A percentile compares a stretch with the other conserved stretches of the same genome.
Evolutionary conservation across 1,140 invertebrate genomes (phyloP).

Genomic region (Idris sp.): DNA sequence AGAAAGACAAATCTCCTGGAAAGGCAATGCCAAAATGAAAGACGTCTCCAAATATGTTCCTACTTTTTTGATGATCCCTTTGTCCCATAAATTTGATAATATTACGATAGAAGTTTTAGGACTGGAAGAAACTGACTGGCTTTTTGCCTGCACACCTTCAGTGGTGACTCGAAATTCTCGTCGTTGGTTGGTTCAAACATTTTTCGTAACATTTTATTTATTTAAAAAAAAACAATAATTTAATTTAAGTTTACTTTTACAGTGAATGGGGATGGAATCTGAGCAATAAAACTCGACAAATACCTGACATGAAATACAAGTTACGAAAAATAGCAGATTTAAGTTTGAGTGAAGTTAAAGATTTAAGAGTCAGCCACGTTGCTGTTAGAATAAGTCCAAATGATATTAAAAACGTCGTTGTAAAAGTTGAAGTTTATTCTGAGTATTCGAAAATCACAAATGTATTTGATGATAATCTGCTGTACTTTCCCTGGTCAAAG

Average conservation of each 20-base stretch:
- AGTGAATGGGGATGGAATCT: constrained; percentile 83
- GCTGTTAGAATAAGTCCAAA: constrained; percentile 81
- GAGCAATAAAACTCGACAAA: constrained; percentile 81
- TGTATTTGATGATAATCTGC: constrained; percentile 23
- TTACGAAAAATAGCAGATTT: constrained; percentile 81
- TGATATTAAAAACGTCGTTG: constrained; percentile 56
- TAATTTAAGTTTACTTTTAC: constrained; percentile 50
- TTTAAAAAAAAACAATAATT: constrained; percentile 22
- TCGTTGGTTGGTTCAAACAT: constrained; percentile 78
- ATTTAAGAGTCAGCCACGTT: constrained; percentile 83
- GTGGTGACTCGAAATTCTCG: constrained; percentile 76
- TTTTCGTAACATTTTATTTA: constrained; percentile 16
- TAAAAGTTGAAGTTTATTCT: constrained; percentile 69
- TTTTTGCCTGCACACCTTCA: constrained; percentile 84
- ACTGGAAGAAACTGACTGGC: constrained; percentile 84
- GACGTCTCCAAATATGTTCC: constrained; percentile 61
- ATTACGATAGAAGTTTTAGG: constrained; percentile 81
- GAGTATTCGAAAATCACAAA: constrained; percentile 50
- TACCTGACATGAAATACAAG: constrained; percentile 75
- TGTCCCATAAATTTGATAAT: constrained; percentile 73
- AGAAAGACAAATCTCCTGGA: constrained; percentile 68
- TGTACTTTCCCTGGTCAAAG: constrained; percentile 36
- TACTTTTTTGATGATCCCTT: constrained; percentile 81
- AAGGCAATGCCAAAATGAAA: constrained; percentile 47
- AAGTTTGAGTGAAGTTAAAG: constrained; percentile 81